A percentile compares a stretch with the other conserved stretches of the same genome.
Evolutionary conservation across 1,140 invertebrate genomes (phyloP).

Genomic region (Bombus vancouverensis): DNA sequence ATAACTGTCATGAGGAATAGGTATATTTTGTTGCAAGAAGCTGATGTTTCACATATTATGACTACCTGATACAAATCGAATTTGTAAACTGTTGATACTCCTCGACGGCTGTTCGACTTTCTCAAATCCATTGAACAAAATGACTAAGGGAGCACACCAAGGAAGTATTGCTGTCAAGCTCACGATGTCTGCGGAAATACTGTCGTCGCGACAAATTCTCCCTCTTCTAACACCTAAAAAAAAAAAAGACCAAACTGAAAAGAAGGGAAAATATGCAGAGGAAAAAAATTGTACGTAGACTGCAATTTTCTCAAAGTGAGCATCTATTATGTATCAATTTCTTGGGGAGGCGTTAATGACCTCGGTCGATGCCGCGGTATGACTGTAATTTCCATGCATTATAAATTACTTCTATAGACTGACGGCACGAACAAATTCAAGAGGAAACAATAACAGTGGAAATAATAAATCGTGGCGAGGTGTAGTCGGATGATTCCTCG

Average conservation of each 20-base stretch:
- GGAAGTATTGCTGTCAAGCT: fast-evolving
- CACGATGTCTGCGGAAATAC: fast-evolving
- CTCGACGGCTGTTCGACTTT: fast-evolving
- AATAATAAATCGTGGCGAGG: background rate
- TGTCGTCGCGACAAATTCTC: fast-evolving
- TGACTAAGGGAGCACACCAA: fast-evolving
- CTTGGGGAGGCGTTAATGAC: background rate
- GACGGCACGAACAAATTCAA: too few species aligned
- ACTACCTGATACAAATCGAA: too few species aligned
- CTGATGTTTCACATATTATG: too few species aligned
- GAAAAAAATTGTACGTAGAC: fast-evolving
- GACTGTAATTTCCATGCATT: background rate
- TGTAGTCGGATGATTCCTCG: background rate
- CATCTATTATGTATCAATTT: too few species aligned
- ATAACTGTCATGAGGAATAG: fast-evolving
- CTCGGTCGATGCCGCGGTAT: background rate
- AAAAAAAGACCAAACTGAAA: fast-evolving
- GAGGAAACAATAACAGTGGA: too few species aligned
- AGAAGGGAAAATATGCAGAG: too few species aligned
- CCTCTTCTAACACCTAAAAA: fast-evolving
- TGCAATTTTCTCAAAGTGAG: too few species aligned
- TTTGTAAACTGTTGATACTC: too few species aligned
- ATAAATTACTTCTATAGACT: too few species aligned
- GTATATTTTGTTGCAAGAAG: fast-evolving
- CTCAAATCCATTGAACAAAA: fast-evolving